phyloP scores from a whole-genome alignment of 2,888 invertebrate genomes.

The Parnassius apollo region DNA sequence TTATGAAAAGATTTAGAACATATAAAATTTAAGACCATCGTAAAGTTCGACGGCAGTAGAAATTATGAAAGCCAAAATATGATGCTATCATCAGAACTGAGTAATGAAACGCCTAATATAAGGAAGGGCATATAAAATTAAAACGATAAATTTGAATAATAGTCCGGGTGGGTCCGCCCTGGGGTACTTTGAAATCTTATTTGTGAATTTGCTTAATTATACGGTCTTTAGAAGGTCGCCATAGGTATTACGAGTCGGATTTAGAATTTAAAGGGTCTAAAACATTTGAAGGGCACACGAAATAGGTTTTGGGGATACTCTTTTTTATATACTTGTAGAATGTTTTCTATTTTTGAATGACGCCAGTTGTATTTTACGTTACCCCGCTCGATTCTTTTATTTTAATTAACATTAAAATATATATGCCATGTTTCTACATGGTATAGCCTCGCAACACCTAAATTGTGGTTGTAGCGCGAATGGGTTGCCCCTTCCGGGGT shows the following conservation, averaged over 20 bases:
- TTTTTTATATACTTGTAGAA: not conserved
- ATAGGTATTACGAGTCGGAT: conserved; percentile 29
- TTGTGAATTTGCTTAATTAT: conserved; percentile 45
- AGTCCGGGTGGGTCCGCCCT: conserved; percentile 33
- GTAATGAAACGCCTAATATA: conserved; percentile 54
- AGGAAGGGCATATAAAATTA: conserved; percentile 61
- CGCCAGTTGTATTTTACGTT: too few species aligned
- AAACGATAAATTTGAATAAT: conserved; percentile 65
- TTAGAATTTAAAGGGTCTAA: conserved; percentile 27
- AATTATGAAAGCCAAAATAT: conserved; percentile 36
- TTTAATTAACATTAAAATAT: too few species aligned
- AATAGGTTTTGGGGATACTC: not conserved
- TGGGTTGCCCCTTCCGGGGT: too few species aligned
- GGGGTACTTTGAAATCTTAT: conserved; percentile 38
- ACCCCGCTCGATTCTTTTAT: too few species aligned
- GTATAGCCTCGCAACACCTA: too few species aligned
- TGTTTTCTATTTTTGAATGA: too few species aligned
- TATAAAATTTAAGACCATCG: conserved; percentile 17
- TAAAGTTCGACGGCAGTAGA: conserved; percentile 30
- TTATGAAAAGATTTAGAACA: conserved; percentile 16
- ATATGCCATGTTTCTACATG: too few species aligned
- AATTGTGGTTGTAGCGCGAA: too few species aligned
- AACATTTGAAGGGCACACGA: conserved; percentile 20
- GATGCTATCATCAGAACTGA: conserved; percentile 56
- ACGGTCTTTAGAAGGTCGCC: conserved; percentile 36